Evolutionary conservation across 2,797 vertebrate genomes (phyloP).

Genomic region (Enteromius thamalakanensis): DNA sequence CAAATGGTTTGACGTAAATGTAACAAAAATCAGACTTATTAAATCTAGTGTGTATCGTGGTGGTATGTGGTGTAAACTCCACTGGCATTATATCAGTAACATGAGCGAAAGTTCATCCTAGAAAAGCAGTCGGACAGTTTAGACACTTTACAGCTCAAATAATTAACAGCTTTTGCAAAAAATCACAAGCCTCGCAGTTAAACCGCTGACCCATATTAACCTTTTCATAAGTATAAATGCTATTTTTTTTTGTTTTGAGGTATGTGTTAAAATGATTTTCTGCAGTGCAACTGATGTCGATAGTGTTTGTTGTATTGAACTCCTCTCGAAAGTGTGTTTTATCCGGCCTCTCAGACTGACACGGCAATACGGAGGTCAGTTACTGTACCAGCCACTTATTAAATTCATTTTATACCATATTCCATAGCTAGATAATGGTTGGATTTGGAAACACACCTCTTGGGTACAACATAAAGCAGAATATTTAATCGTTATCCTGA

Average conservation of each 20-base stretch:
- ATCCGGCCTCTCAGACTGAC: not conserved
- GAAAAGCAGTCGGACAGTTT: not conserved
- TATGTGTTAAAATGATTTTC: not conserved
- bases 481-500: slow-evolving; percentile 78
- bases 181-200: not conserved
- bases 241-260: slow-evolving; percentile 12
- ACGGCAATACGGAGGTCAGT: slow-evolving; percentile 56
- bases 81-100: not conserved
- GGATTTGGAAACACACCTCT: slow-evolving; percentile 84
- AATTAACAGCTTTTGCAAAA: not conserved
- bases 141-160: slow-evolving; percentile 14
- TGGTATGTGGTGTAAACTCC: not conserved
- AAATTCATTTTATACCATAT: slow-evolving; percentile 80
- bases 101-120: not conserved
- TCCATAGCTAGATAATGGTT: slow-evolving; percentile 82
- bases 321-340: not conserved
- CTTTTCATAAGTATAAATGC: not conserved
- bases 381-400: slow-evolving; percentile 74
- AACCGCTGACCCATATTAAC: not conserved
- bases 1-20: not conserved
- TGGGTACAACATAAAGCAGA: slow-evolving; percentile 82
- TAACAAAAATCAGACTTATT: not conserved
- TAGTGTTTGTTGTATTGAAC: not conserved
- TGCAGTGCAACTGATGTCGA: not conserved
- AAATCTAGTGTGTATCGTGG: not conserved